These are phyloP conservation scores for Delphinapterus leucas DNA, from an alignment of 2,113 vertebrate genomes.

Conservation along the genomic window DNA sequence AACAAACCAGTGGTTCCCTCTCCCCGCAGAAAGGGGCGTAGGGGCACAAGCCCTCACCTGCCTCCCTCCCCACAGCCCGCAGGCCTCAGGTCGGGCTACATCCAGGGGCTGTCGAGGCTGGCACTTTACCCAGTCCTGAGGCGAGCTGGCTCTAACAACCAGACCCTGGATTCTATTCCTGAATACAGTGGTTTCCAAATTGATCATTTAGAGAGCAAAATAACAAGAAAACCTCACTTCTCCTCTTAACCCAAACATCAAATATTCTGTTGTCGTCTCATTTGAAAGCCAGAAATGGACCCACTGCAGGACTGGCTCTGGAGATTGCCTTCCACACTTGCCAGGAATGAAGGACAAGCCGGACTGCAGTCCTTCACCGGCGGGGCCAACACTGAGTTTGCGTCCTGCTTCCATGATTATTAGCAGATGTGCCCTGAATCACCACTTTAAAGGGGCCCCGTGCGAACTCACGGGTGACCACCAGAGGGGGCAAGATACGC, in stretches of 20 bases:
- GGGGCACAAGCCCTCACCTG: background rate
- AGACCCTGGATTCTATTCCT: background rate
- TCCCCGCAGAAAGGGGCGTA: background rate
- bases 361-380: background rate
- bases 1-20: no score
- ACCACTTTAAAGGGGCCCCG: background rate
- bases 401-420: background rate
- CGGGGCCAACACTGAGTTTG: background rate
- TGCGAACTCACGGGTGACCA: background rate
- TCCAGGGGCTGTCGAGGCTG: rapidly evolving
- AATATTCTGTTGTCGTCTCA: background rate
- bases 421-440: conserved; percentile 28
- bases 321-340: background rate
- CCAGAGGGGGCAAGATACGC: conserved; percentile 34
- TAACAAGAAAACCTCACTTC: background rate
- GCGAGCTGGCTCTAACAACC: background rate
- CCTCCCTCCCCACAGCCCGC: rapidly evolving
- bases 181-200: background rate
- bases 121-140: rapidly evolving
- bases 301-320: background rate
- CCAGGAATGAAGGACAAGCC: background rate
- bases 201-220: background rate
- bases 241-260: background rate
- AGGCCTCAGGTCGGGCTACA: rapidly evolving
- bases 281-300: background rate